phyloP scores from a whole-genome alignment of 2,113 vertebrate genomes.

The Oryzias celebensis region DNA sequence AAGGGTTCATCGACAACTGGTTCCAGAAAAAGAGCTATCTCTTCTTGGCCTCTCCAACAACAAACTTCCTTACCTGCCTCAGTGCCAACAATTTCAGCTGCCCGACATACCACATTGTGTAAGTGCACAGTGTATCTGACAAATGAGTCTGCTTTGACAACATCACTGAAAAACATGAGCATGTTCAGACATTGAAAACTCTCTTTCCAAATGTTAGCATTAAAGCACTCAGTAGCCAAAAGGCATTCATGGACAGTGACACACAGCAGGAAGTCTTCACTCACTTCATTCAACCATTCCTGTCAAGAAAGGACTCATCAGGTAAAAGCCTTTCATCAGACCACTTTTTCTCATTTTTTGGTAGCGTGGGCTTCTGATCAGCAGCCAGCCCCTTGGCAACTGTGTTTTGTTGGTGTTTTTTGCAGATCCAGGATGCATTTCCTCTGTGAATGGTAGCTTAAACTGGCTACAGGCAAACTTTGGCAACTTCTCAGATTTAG shows the following conservation, averaged over 20 bases:
- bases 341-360: background rate
- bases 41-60: constrained; percentile 6
- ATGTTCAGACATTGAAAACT: constrained; percentile 2
- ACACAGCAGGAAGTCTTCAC: constrained; percentile 30
- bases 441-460: constrained; percentile 3
- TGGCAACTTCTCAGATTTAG: background rate
- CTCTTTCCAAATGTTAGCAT: constrained; percentile 17
- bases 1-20: background rate
- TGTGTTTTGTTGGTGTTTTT: background rate
- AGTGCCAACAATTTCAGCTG: constrained; percentile 17
- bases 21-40: background rate
- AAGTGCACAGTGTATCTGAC: background rate
- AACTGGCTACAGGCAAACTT: background rate
- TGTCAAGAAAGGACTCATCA: constrained; percentile 34
- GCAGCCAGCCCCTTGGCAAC: background rate
- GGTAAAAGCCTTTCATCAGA: background rate
- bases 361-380: background rate
- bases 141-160: background rate
- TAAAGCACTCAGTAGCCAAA: constrained; percentile 35
- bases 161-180: background rate
- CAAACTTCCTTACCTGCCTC: constrained; percentile 12
- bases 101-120: background rate
- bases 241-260: constrained; percentile 25
- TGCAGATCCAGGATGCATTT: constrained; percentile 7
- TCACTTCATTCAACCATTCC: constrained; percentile 55